Evolutionary conservation across 2,888 invertebrate genomes (phyloP), one percentile per base, ranked within the genome.

Genomic region (Frankliniella intonsa): DNA sequence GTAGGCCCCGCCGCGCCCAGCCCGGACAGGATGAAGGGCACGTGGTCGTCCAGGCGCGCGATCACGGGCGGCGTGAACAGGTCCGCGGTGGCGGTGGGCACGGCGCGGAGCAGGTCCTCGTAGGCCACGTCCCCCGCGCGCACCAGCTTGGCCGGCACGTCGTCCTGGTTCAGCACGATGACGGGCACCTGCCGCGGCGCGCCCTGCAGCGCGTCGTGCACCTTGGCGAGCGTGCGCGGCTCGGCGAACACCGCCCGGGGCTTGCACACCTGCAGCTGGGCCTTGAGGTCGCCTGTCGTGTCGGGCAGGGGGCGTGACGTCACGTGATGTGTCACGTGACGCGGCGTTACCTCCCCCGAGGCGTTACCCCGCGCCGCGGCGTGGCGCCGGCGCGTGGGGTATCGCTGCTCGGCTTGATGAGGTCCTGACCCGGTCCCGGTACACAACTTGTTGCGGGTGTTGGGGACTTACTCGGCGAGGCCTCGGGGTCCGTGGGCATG

Each of bases 61-160:
- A 76, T 76, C 22, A 76, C 69, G 25, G 69, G 69, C 9, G 69
- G 69, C 69, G 69, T 76, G 69, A 76, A 76, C 25, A 76, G 25
- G 69, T 76, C 69, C 11, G 69, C 69, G 25, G 69, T 22, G 25
- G 69, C 69, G 22, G 69, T 76, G 69, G 69, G 69, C 69, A 76
- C 69, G 69, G 69, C 69, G 25, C 25, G 69, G 25, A 76, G 69
- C 25, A 76, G 25, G 69, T 76, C 69, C 22, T n/a, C 69, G 69
- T 76, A 76, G 22, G 69, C 69, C 69, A 76, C 69, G 69, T 76
- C 69, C 11, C 69, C 69, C 22, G 69, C 69, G 69, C 69, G 69
- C 22, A 76, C 69, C 69, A 76, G 69, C 69, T 76, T 76, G 69
- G 69, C 69, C 22, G 69, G 69, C 69, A 76, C 69, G 69, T 76